Percentiles rank a stretch among this genome's conserved stretches.
Evolutionary conservation across 2,888 invertebrate genomes (phyloP).

Genomic region (Ceratothoa steindachneri): DNA sequence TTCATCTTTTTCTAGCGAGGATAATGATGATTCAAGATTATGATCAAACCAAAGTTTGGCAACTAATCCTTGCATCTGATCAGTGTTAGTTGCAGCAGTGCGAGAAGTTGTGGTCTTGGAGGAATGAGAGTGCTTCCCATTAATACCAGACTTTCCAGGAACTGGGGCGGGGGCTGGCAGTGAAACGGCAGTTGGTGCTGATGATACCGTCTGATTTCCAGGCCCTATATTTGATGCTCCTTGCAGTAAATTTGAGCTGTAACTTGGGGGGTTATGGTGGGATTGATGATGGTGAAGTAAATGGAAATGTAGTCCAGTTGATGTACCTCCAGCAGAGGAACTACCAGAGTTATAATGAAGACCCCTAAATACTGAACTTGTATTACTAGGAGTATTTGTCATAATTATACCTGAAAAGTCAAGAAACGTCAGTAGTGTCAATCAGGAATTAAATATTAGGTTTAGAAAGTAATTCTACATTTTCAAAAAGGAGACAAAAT

Average conservation of each 20-base stretch:
- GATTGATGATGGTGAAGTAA: constrained; percentile 3
- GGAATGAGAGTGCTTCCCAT: neutral
- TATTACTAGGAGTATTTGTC: neutral
- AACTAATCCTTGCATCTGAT: constrained; percentile 34
- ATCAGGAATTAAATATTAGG: too few relatives aligned
- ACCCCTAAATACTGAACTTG: neutral
- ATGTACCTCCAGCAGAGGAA: neutral
- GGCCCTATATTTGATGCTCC: neutral
- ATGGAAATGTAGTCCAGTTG: neutral
- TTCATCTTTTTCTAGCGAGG: constrained; percentile 56
- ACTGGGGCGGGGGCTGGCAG: neutral
- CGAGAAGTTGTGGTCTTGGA: neutral
- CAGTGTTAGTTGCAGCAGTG: neutral
- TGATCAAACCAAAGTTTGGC: constrained; percentile 44
- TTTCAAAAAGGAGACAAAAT: too few relatives aligned
- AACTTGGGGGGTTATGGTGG: neutral
- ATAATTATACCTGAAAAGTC: neutral
- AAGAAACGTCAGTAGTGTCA: too few relatives aligned
- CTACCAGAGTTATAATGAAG: constrained; percentile 5
- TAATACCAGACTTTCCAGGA: neutral
- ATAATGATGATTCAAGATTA: constrained; percentile 36
- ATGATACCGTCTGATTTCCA: constrained; percentile 1
- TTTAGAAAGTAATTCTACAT: too few relatives aligned
- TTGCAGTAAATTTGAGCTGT: neutral
- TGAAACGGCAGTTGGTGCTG: neutral